Evolutionary conservation across 2,113 vertebrate species (phyloP), one percentile per base, ranked within the genome.

Genomic region (Tragelaphus scriptus): DNA sequence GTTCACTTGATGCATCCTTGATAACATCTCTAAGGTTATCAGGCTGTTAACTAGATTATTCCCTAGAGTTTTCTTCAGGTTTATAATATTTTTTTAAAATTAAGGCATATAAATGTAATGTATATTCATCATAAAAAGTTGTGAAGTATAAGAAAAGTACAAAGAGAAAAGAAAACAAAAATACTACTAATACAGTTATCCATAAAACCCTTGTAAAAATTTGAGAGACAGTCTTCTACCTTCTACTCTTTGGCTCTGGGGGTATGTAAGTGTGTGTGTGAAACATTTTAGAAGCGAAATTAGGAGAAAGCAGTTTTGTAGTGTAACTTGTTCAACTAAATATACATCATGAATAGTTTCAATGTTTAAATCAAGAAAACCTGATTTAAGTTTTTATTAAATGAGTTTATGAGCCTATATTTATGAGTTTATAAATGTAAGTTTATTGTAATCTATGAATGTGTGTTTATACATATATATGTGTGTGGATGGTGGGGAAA

Each of bases 401-500:
- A 77, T 80, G 36, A 81, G 13, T 58, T 81, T 68, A 40, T 81
- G 8, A 85, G 21, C 56, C 44, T 44, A 30, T 82, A n/a, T 85
- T 86, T 79, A 91, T 71, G 36, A 81, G 23, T 97, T 96, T 68
- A 71, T 32, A 90, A 93, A 63, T 93, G 51, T 81, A 26, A 95
- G 7, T 90, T 82, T 92, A 82, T 65, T 85, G 0, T 68, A 80
- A 82, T 82, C 32, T 82, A n/a, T 53, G 56, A 51, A 21, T 53
- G 77, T 53, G 32, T 65, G 17, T 25, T 23, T 40, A 23, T 71
- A 40, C 9, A 71, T 71, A 71, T 40, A 6, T 58, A 40, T 82
- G 56, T 58, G n/a, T 17, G 10, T 58, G 53, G 16, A 44, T 59
- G 36, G n/a, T 75, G 19, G n/a, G 68, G n/a, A 75, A 75, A 75